phyloP scores from a whole-genome alignment of 2,888 invertebrate genomes.

The Campopleginae sp. region DNA sequence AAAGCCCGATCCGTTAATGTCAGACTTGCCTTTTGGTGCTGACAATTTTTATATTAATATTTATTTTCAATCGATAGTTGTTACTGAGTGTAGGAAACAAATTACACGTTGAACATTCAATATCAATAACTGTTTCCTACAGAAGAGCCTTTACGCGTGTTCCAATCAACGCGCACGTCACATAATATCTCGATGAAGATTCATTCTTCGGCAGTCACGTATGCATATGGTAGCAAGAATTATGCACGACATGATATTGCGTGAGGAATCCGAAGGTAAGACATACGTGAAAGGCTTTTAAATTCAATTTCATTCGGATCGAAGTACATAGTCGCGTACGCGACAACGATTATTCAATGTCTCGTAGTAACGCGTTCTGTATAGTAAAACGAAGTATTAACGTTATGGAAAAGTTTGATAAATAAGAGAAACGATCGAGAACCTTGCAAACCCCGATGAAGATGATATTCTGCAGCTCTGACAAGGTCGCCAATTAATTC shows the following conservation, averaged over 20 bases:
- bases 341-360: conserved; percentile 56
- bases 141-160: neutral
- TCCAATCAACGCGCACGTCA: neutral
- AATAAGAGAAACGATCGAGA: conserved; percentile 27
- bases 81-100: neutral
- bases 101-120: neutral
- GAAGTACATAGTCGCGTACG: conserved; percentile 18
- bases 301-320: conserved; percentile 53
- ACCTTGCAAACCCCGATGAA: neutral
- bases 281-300: conserved; percentile 58
- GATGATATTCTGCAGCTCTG: neutral
- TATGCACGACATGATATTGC: conserved; percentile 49
- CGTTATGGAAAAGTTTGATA: conserved; percentile 4
- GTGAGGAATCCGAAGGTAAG: conserved; percentile 50
- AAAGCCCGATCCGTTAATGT: conserved; percentile 52
- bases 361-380: conserved; percentile 20
- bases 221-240: neutral
- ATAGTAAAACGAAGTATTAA: conserved; percentile 21
- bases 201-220: conserved; percentile 17
- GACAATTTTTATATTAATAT: neutral
- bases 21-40: neutral
- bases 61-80: conserved; percentile 23
- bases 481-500: neutral
- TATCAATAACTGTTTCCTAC: neutral
- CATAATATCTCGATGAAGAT: neutral